Evolutionary conservation across 2,888 invertebrate genomes (phyloP).

Genomic region (Automeris io): DNA sequence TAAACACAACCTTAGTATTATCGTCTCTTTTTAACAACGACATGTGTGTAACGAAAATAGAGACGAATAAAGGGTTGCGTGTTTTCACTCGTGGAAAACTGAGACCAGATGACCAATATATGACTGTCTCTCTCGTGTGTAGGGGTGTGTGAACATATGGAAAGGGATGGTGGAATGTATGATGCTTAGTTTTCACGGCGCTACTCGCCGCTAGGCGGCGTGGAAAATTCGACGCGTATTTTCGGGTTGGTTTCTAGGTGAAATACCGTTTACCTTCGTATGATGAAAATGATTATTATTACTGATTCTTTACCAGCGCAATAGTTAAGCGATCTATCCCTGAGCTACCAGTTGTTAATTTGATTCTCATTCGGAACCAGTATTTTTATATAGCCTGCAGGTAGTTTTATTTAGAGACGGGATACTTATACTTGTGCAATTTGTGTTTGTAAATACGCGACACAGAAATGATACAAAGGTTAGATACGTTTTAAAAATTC

Average conservation of each 20-base stretch:
- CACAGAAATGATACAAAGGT: too few species aligned
- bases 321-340: too few species aligned
- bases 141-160: conserved; percentile 55
- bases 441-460: too few species aligned
- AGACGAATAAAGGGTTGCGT: conserved; percentile 65
- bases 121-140: conserved; percentile 68
- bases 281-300: too few species aligned
- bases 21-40: conserved; percentile 48
- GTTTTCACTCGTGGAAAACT: conserved; percentile 64
- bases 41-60: conserved; percentile 49
- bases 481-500: too few species aligned
- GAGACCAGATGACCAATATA: conserved; percentile 53
- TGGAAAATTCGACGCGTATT: conserved; percentile 24
- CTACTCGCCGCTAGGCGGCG: conserved; percentile 73
- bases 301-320: too few species aligned
- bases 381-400: too few species aligned
- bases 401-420: too few species aligned
- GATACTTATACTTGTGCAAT: too few species aligned
- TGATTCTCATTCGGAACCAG: too few species aligned
- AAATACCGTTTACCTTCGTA: too few species aligned
- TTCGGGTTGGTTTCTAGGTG: conserved; percentile 8
- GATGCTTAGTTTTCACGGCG: conserved; percentile 37
- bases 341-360: too few species aligned
- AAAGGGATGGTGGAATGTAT: conserved; percentile 60
- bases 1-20: conserved; percentile 38